A percentile compares a stretch with the other conserved stretches of the same genome.
These are phyloP conservation scores for Chymomyza costata DNA, from an alignment of 1,140 invertebrate genomes.

Conservation along the genomic window DNA sequence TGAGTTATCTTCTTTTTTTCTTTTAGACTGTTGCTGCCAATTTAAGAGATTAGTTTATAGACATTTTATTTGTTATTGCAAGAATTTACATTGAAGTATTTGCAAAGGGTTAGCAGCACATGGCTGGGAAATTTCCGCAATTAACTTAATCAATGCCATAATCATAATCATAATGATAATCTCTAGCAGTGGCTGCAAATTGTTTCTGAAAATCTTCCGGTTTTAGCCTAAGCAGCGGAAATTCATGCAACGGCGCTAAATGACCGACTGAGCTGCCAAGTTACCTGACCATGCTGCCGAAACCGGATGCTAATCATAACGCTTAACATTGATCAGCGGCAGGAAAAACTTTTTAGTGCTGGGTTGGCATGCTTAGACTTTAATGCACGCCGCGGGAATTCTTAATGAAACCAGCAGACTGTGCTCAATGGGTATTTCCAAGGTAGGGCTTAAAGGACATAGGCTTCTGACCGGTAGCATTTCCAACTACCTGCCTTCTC, in stretches of 20 bases:
- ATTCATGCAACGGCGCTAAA: constrained; percentile 59
- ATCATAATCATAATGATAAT: constrained; percentile 50
- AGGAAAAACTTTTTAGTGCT: constrained; percentile 43
- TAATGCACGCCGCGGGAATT: constrained; percentile 68
- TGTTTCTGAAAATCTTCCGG: constrained; percentile 62
- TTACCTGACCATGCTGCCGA: constrained; percentile 25
- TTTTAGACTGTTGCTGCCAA: constrained; percentile 31
- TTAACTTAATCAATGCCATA: constrained; percentile 67
- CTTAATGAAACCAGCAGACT: constrained; percentile 57
- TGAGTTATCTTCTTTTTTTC: constrained; percentile 9
- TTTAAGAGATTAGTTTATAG: constrained; percentile 69
- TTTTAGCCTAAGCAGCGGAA: constrained; percentile 57
- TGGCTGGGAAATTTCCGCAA: constrained; percentile 58
- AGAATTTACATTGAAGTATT: constrained; percentile 14
- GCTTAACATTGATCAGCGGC: constrained; percentile 37
- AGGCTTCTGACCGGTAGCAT: neutral
- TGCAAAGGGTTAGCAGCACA: constrained; percentile 20
- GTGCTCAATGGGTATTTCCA: constrained; percentile 41
- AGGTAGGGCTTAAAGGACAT: neutral
- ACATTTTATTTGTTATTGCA: constrained; percentile 26
- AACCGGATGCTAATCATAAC: constrained; percentile 63
- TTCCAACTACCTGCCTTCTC: neutral
- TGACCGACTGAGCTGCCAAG: constrained; percentile 14
- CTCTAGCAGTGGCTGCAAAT: constrained; percentile 17
- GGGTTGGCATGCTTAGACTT: constrained; percentile 72